These are phyloP conservation scores for Timandra comae DNA, from an alignment of 2,888 invertebrate genomes.

Conservation along the genomic window DNA sequence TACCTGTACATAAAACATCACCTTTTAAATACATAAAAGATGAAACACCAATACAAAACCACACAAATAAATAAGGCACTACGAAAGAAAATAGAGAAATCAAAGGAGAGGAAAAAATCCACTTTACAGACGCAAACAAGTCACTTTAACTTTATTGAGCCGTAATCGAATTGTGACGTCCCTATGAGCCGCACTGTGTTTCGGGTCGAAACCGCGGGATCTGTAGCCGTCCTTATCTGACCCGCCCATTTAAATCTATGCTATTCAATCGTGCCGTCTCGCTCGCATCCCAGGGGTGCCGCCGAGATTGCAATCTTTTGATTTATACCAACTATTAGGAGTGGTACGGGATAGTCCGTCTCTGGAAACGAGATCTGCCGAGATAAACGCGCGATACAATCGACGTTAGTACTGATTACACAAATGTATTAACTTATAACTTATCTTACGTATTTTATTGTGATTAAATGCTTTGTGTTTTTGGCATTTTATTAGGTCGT, in stretches of 20 bases:
- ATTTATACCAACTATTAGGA: slow-evolving; percentile 78
- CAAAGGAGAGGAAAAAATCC: slow-evolving; percentile 69
- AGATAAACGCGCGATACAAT: slow-evolving; percentile 65
- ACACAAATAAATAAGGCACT: not conserved
- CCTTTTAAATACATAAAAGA: too few species aligned
- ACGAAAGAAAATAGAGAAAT: slow-evolving; percentile 55
- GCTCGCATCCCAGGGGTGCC: slow-evolving; percentile 74
- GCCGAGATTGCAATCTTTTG: slow-evolving; percentile 76
- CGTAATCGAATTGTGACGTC: slow-evolving; percentile 77
- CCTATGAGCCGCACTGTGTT: slow-evolving; percentile 53
- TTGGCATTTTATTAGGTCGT: slow-evolving; percentile 2
- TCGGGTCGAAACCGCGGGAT: slow-evolving; percentile 55
- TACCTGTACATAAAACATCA: too few species aligned
- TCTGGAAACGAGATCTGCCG: slow-evolving; percentile 60
- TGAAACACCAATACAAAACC: too few species aligned
- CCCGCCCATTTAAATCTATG: slow-evolving; percentile 75
- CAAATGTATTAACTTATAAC: slow-evolving; percentile 57
- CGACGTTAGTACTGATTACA: slow-evolving; percentile 67
- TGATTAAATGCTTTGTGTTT: slow-evolving; percentile 20
- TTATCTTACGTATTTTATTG: slow-evolving; percentile 22
- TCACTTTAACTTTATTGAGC: slow-evolving; percentile 77
- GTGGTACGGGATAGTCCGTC: slow-evolving; percentile 68
- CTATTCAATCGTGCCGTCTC: slow-evolving; percentile 76
- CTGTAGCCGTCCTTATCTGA: slow-evolving; percentile 73
- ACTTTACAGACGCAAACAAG: slow-evolving; percentile 76